Conservation (phyloP, 2,888 invertebrate species). For the Glyphotaelius pellucidus region DNA sequence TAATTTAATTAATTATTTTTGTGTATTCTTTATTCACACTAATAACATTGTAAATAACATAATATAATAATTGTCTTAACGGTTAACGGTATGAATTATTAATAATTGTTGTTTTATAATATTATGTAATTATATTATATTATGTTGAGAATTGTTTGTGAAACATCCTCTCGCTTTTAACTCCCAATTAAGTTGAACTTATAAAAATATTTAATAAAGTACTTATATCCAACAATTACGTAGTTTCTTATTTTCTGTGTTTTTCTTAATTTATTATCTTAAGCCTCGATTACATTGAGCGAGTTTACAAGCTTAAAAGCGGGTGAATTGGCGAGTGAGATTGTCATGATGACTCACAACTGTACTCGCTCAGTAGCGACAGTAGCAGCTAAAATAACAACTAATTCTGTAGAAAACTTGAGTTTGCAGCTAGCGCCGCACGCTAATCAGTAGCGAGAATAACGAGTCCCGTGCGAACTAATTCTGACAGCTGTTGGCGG, state of each 20-base stretch:
- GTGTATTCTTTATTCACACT: neutral
- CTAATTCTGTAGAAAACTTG: no score
- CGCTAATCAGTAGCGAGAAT: no score
- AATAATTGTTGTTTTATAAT: slow-evolving; percentile 35
- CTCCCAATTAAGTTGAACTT: slow-evolving; percentile 41
- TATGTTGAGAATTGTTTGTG: slow-evolving; percentile 39
- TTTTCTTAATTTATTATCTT: no score
- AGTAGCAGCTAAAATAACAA: no score
- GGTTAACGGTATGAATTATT: slow-evolving; percentile 43
- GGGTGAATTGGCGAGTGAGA: no score
- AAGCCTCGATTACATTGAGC: no score
- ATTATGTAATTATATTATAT: slow-evolving; percentile 13
- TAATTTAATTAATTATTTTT: slow-evolving; percentile 38
- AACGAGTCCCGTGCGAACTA: no score
- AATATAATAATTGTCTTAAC: slow-evolving; percentile 10
- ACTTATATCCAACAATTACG: slow-evolving; percentile 26
- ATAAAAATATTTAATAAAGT: slow-evolving; percentile 47
- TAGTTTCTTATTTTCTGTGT: slow-evolving; percentile 30
- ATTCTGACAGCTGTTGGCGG: no score
- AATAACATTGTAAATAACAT: neutral
- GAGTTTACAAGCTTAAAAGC: no score
- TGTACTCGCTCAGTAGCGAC: no score
- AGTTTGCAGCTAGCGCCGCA: no score
- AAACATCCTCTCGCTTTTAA: slow-evolving; percentile 52
- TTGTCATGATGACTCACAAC: no score